phyloP scores from a whole-genome alignment of 2,797 vertebrate species.

The Numenius phaeopus region DNA sequence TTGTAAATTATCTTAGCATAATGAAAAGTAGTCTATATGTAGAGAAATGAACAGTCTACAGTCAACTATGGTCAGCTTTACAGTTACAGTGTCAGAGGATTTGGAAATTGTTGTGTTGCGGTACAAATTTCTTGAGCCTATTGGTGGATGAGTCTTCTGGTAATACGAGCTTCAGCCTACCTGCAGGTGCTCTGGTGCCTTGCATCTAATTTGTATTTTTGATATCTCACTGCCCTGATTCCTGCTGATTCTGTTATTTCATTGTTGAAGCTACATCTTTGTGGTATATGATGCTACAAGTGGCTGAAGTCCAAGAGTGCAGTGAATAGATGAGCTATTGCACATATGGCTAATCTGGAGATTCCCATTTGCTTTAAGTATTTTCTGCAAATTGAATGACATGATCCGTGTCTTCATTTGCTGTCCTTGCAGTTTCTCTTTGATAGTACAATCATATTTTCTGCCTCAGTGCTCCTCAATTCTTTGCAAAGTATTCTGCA shows the following conservation, averaged over 20 bases:
- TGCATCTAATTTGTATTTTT: not conserved
- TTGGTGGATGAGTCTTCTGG: not conserved
- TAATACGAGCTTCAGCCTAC: not conserved
- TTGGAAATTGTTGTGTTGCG: not conserved
- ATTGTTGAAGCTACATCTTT: not conserved
- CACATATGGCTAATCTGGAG: not conserved
- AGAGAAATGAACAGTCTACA: not conserved
- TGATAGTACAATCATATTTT: not conserved
- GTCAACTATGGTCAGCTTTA: not conserved
- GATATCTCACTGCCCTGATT: not conserved
- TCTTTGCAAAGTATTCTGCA: not conserved
- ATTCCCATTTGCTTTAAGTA: not conserved
- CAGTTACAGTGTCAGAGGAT: not conserved
- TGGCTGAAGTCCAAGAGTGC: not conserved
- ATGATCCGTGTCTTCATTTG: not conserved
- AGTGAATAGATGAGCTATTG: not conserved
- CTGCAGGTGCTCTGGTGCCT: not conserved
- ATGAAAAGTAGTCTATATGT: not conserved
- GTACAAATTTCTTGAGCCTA: not conserved
- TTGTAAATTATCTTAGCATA: not conserved
- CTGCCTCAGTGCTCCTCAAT: not conserved
- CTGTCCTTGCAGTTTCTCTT: not conserved
- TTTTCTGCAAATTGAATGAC: not conserved
- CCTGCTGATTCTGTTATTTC: not conserved
- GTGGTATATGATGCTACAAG: not conserved